Conservation (phyloP, 2,888 invertebrate genomes). For the Tupiocoris notatus region DNA sequence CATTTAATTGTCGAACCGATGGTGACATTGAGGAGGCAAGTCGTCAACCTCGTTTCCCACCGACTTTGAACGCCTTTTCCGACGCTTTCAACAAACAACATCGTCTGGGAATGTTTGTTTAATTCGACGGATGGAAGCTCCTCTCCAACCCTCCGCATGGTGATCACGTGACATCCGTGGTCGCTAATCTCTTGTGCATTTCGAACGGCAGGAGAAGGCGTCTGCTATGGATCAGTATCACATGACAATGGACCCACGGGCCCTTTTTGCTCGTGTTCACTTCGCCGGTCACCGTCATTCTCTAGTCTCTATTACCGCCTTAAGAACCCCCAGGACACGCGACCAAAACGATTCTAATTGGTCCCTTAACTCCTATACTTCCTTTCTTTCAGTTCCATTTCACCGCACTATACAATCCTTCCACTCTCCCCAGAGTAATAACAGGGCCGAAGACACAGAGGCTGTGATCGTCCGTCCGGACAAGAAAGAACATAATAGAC, state of each 20-base stretch:
- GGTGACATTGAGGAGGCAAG: too few relatives aligned
- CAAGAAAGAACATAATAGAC: background rate
- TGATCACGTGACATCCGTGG: background rate
- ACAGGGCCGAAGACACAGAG: background rate
- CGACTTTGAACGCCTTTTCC: background rate
- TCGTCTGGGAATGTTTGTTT: conserved; percentile 31
- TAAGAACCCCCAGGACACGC: conserved; percentile 16
- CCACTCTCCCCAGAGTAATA: background rate
- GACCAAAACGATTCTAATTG: conserved; percentile 27
- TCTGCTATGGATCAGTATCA: conserved; percentile 22
- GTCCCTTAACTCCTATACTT: conserved; percentile 8
- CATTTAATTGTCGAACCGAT: too few relatives aligned
- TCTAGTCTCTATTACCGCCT: conserved; percentile 19
- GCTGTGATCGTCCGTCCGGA: background rate
- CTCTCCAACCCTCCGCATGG: background rate
- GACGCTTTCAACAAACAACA: conserved; percentile 19
- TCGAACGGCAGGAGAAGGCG: background rate
- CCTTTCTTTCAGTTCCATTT: conserved; percentile 3
- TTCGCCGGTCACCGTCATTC: background rate
- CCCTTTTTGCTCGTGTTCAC: background rate
- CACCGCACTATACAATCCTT: background rate
- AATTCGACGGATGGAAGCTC: background rate
- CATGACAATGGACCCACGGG: conserved; percentile 27
- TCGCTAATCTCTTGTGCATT: conserved; percentile 31
- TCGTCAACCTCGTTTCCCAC: background rate